Conservation (phyloP, 2,797 vertebrate species). For the Decapterus maruadsi region DNA sequence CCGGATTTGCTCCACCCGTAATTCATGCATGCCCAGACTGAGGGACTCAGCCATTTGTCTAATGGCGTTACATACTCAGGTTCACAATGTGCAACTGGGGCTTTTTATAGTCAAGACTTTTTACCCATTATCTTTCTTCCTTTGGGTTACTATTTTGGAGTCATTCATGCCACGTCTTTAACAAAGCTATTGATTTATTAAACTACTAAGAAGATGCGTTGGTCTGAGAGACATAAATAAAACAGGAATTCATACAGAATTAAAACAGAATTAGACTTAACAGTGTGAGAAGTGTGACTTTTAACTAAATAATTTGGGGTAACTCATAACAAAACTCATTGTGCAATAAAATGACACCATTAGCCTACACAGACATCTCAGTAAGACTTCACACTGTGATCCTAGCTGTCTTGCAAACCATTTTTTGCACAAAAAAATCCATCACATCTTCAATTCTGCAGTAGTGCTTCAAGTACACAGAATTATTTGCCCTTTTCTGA, state of each 20-base stretch:
- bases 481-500: not conserved
- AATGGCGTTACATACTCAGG: constrained; percentile 17
- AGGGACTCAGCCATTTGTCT: constrained; percentile 47
- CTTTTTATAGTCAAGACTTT: constrained; percentile 21
- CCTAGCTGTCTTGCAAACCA: not conserved
- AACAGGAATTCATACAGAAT: not conserved
- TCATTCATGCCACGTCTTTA: not conserved
- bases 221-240: not conserved
- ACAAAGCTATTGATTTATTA: not conserved
- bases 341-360: not conserved
- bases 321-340: constrained; percentile 11
- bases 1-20: constrained; percentile 44
- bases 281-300: not conserved
- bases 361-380: not conserved
- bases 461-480: not conserved
- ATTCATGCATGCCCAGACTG: constrained; percentile 58
- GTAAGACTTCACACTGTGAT: not conserved
- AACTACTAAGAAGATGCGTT: not conserved
- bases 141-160: not conserved
- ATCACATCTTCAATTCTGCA: not conserved
- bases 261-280: not conserved
- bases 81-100: not conserved
- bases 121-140: not conserved
- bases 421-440: not conserved
- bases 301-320: not conserved